Conservation (phyloP, 2,888 invertebrate species). For the Nephrotoma flavescens region DNA sequence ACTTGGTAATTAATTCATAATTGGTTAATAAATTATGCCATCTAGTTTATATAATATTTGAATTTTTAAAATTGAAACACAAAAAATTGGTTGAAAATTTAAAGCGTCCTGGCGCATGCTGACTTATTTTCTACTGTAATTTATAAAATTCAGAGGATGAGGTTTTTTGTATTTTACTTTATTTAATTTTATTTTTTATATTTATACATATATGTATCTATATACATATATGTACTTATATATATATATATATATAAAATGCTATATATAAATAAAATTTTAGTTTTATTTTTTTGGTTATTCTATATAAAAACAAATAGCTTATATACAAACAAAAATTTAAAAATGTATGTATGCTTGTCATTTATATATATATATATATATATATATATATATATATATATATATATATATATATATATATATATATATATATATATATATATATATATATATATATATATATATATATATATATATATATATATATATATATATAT, state of each 20-base stretch:
- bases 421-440: not conserved
- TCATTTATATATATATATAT: too few relatives aligned
- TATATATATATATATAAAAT: not conserved
- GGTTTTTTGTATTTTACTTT: not conserved
- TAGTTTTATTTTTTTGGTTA: not conserved
- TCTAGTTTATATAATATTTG: not conserved
- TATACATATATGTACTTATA: not conserved
- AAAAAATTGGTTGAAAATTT: not conserved
- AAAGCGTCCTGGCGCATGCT: not conserved
- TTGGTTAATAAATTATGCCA: not conserved
- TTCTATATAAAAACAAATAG: not conserved
- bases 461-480: not conserved
- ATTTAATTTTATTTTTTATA: not conserved
- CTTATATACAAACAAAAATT: not conserved
- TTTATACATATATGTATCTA: not conserved
- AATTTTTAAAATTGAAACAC: not conserved
- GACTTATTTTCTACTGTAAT: not conserved
- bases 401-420: not conserved
- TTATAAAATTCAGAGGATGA: not conserved
- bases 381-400: not conserved
- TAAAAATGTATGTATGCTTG: not conserved
- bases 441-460: not conserved
- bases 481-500: not conserved
- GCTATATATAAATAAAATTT: not conserved
- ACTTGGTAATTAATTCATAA: not conserved